A percentile compares a stretch with the other conserved stretches of the same genome.
These are phyloP conservation scores for Hydroisotoma schaefferi DNA, from an alignment of 2,888 invertebrate species.

Conservation along the genomic window DNA sequence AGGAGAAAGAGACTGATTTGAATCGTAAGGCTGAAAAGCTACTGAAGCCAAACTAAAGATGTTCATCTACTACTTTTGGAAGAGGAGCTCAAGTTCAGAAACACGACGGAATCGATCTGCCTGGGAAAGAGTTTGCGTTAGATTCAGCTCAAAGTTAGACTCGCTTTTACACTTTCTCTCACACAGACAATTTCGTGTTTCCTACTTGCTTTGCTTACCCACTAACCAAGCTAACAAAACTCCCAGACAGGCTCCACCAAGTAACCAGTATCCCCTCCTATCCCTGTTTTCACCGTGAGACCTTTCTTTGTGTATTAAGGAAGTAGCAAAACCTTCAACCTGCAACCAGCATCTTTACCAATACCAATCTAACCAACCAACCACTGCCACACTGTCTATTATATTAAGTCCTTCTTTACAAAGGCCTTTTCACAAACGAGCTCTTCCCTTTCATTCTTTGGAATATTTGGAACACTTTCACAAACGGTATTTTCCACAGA, in stretches of 20 bases:
- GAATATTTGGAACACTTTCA: no score
- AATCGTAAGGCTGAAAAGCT: constrained; percentile 20
- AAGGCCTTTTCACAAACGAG: constrained; percentile 14
- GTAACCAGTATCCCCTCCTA: no score
- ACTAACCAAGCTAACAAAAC: no score
- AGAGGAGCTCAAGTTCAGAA: background rate
- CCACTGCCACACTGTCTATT: background rate
- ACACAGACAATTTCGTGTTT: background rate
- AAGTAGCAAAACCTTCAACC: no score
- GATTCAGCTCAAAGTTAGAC: background rate
- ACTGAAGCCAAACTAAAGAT: constrained; percentile 8
- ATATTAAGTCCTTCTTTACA: constrained; percentile 2
- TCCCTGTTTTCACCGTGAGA: no score
- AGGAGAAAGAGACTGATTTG: constrained; percentile 21
- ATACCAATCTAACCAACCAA: background rate
- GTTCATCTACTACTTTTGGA: background rate
- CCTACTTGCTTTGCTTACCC: no score
- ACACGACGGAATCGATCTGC: constrained; percentile 2
- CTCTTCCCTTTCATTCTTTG: constrained; percentile 3
- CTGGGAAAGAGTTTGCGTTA: constrained; percentile 12
- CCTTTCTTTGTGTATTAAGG: no score
- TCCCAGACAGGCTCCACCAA: no score
- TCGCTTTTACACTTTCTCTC: background rate
- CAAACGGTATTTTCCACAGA: no score
- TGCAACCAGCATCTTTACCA: no score